Percentiles rank a stretch among this genome's conserved stretches.
Evolutionary conservation across 2,797 vertebrate genomes (phyloP).

Genomic region (Podarcis lilfordi): DNA sequence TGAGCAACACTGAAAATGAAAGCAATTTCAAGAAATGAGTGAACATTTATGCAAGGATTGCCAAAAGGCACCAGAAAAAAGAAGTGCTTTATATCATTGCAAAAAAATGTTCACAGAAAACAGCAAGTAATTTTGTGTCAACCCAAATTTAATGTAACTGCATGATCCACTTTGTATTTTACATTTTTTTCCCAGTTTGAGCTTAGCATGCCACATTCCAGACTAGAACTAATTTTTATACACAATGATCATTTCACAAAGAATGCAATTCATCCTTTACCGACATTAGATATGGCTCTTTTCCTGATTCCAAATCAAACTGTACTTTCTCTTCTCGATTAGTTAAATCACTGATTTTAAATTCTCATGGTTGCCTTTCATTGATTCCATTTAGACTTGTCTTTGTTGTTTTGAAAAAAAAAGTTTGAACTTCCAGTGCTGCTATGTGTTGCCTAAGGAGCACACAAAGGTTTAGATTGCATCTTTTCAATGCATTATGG

Average conservation of each 20-base stretch:
- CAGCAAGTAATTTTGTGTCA: neutral
- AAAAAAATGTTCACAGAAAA: neutral
- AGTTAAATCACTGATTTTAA: conserved; percentile 48
- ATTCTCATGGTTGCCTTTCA: conserved; percentile 45
- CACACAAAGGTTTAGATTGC: conserved; percentile 72
- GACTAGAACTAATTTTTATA: conserved; percentile 51
- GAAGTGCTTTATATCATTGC: neutral
- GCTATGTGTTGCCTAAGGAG: conserved; percentile 72
- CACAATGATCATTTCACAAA: conserved; percentile 33
- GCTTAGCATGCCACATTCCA: conserved; percentile 52
- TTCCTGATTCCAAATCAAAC: conserved; percentile 15
- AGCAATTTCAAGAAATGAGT: neutral
- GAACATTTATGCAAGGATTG: neutral
- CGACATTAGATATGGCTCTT: neutral
- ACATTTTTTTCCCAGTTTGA: neutral
- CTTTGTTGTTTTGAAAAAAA: conserved; percentile 71
- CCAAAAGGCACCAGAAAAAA: neutral
- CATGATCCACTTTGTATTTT: neutral
- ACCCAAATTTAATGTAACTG: neutral
- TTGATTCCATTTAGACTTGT: conserved; percentile 62
- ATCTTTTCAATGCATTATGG: conserved; percentile 79
- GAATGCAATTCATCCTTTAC: neutral
- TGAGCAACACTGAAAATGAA: neutral
- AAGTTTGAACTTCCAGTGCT: conserved; percentile 69
- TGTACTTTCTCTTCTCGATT: conserved; percentile 39